These are phyloP conservation scores for Drosophila burlai DNA, from an alignment of 1,140 invertebrate genomes.

Conservation along the genomic window DNA sequence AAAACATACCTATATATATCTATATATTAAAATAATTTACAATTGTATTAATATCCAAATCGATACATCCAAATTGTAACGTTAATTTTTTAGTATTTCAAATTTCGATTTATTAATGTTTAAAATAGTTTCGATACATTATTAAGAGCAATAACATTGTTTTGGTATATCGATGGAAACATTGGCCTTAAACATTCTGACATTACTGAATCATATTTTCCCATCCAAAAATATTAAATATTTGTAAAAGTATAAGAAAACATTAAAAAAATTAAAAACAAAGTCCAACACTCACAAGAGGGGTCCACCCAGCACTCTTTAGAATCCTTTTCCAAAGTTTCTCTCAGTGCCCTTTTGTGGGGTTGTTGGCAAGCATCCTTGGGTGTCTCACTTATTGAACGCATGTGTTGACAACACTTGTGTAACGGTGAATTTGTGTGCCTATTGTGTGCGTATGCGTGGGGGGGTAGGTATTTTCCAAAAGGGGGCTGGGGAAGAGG, in stretches of 20 bases:
- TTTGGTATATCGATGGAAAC: too few species aligned
- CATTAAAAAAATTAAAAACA: too few species aligned
- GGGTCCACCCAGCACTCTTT: neutral
- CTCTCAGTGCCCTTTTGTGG: neutral
- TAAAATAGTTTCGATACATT: neutral
- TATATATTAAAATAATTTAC: too few species aligned
- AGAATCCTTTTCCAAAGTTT: neutral
- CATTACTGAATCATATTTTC: too few species aligned
- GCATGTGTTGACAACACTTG: slow-evolving; percentile 83
- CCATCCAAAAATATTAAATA: too few species aligned
- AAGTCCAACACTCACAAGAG: too few species aligned
- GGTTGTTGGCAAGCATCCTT: slow-evolving; percentile 5
- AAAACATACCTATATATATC: too few species aligned
- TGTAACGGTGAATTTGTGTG: slow-evolving; percentile 83
- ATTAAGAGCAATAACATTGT: neutral
- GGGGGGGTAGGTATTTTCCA: neutral
- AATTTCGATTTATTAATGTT: neutral
- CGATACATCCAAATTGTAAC: too few species aligned
- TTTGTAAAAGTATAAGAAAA: too few species aligned
- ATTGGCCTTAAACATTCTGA: too few species aligned
- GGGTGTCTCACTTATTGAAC: slow-evolving; percentile 51
- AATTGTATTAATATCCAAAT: too few species aligned
- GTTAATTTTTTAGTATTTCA: too few species aligned
- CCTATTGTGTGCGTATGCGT: slow-evolving; percentile 69
- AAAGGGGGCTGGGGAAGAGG: neutral